These are phyloP conservation scores for Embidobia sp. DNA, from an alignment of 2,888 invertebrate genomes.

Conservation along the genomic window DNA sequence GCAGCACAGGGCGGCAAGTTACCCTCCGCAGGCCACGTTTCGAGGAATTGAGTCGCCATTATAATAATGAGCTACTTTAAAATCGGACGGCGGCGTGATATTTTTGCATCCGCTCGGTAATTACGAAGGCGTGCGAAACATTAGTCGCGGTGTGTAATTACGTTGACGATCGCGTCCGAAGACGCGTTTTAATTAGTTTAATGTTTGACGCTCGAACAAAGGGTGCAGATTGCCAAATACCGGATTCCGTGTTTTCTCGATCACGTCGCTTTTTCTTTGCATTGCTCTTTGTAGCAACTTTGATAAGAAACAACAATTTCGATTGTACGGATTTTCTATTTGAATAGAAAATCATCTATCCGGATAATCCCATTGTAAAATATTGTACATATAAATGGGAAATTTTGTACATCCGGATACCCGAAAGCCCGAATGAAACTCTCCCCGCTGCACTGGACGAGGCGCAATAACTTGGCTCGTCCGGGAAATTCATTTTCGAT, in stretches of 20 bases:
- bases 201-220: not conserved
- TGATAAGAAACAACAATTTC: too few species aligned
- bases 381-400: too few species aligned
- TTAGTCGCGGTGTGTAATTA: slow-evolving; percentile 19
- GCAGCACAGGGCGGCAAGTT: not conserved
- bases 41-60: slow-evolving; percentile 22
- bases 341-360: too few species aligned
- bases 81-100: slow-evolving; percentile 15
- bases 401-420: too few species aligned
- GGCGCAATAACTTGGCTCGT: slow-evolving; percentile 24
- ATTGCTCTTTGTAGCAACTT: too few species aligned
- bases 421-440: too few species aligned
- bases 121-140: slow-evolving; percentile 23
- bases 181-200: slow-evolving; percentile 22
- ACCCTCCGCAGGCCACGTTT: slow-evolving; percentile 8
- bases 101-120: slow-evolving; percentile 19
- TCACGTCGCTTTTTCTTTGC: too few species aligned
- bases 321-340: too few species aligned
- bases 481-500: slow-evolving; percentile 18
- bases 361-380: too few species aligned
- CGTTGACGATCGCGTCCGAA: slow-evolving; percentile 9
- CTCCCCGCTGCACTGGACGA: too few species aligned
- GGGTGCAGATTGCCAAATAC: too few species aligned
- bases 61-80: slow-evolving; percentile 32
- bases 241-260: too few species aligned